Evolutionary conservation across 2,113 vertebrate species (phyloP).

Genomic region (Lucifuga dentata): DNA sequence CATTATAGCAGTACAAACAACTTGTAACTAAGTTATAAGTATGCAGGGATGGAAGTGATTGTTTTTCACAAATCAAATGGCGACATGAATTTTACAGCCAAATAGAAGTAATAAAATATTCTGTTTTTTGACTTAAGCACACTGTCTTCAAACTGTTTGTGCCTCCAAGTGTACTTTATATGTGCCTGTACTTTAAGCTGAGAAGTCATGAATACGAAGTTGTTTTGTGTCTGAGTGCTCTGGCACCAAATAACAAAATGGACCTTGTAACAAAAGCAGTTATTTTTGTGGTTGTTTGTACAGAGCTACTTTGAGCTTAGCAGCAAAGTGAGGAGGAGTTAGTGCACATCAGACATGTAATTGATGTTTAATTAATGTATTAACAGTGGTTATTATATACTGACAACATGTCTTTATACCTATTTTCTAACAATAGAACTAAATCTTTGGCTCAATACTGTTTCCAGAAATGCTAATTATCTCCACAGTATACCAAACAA

Average conservation of each 20-base stretch:
- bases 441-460: conserved; percentile 14
- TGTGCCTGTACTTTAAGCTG: conserved; percentile 4
- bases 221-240: conserved; percentile 56
- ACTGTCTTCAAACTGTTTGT: conserved; percentile 27
- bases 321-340: conserved; percentile 22
- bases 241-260: conserved; percentile 55
- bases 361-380: conserved; percentile 59
- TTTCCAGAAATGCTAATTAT: conserved; percentile 45
- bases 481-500: conserved; percentile 37
- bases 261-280: conserved; percentile 55
- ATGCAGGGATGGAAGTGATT: not conserved
- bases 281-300: conserved; percentile 17
- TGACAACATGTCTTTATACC: conserved; percentile 39
- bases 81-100: conserved; percentile 3
- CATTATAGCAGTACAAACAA: conserved; percentile 18
- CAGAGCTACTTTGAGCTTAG: conserved; percentile 25
- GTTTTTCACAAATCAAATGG: conserved; percentile 12
- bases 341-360: conserved; percentile 39
- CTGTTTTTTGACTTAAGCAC: conserved; percentile 38
- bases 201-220: conserved; percentile 18
- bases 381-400: conserved; percentile 43
- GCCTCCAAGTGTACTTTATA: conserved; percentile 35
- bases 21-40: conserved; percentile 34
- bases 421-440: conserved; percentile 43
- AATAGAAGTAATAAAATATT: conserved; percentile 26